Percentiles rank a stretch among this genome's conserved stretches.
These are phyloP conservation scores for Augochlora pura DNA, from an alignment of 1,140 invertebrate genomes.

Conservation along the genomic window DNA sequence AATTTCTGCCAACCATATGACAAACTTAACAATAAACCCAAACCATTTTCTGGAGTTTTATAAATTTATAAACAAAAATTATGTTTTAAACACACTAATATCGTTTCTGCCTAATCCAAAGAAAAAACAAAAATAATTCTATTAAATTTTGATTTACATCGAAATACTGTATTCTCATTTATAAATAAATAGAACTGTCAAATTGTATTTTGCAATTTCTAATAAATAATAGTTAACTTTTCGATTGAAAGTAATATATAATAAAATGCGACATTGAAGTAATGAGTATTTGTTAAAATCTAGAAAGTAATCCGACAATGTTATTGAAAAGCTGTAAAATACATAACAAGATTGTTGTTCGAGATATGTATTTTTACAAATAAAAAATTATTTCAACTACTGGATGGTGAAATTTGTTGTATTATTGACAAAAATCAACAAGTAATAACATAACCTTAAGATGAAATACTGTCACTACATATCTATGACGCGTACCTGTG, in stretches of 20 bases:
- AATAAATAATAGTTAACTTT: background rate
- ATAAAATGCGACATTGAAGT: background rate
- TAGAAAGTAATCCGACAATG: background rate
- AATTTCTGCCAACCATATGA: conserved; percentile 45
- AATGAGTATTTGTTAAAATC: background rate
- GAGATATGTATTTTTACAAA: background rate
- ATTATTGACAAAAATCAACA: conserved; percentile 29
- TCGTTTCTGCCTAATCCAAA: background rate
- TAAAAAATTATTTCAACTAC: background rate
- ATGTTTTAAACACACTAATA: background rate
- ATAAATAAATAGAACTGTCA: background rate
- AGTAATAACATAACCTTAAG: conserved; percentile 42
- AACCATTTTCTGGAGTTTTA: background rate
- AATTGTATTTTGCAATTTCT: background rate
- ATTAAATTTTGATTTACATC: background rate
- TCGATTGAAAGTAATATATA: background rate
- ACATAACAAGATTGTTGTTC: no score
- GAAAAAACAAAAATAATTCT: background rate
- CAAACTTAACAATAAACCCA: conserved; percentile 1
- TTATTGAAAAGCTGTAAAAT: background rate
- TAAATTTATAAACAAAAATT: background rate
- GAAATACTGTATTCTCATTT: background rate
- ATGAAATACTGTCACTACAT: background rate
- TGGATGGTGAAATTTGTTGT: background rate
- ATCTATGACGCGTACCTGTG: conserved; percentile 4